A percentile compares a stretch with the other conserved stretches of the same genome.
phyloP scores from a whole-genome alignment of 1,140 invertebrate species.

The Sarcophaga bullata region DNA sequence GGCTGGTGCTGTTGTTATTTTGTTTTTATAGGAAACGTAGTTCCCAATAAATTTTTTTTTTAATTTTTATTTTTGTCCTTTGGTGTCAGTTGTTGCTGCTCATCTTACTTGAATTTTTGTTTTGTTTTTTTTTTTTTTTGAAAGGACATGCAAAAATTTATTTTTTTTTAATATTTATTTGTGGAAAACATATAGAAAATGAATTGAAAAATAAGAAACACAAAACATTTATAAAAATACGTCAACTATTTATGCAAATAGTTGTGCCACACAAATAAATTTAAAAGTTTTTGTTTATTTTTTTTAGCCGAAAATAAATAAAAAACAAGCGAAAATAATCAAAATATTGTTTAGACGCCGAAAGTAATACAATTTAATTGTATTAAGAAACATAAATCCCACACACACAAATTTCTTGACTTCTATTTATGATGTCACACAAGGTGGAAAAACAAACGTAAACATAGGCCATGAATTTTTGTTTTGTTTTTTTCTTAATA shows the following conservation, averaged over 20 bases:
- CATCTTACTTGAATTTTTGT: neutral
- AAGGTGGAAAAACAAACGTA: no score
- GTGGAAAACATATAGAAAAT: neutral
- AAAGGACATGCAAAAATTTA: constrained; percentile 22
- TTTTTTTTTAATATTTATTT: constrained; percentile 38
- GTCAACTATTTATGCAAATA: neutral
- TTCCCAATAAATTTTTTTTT: constrained; percentile 12
- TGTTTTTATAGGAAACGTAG: neutral
- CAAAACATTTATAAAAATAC: neutral
- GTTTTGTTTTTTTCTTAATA: no score
- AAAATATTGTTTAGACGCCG: neutral
- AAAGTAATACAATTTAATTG: no score
- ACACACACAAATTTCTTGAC: no score
- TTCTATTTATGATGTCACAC: no score
- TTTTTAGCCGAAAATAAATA: no score
- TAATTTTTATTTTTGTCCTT: neutral
- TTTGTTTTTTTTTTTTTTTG: neutral
- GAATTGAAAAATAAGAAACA: neutral
- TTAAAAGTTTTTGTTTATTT: neutral
- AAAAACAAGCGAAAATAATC: neutral
- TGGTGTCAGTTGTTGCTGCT: constrained; percentile 26
- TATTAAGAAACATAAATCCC: no score
- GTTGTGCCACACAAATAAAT: neutral
- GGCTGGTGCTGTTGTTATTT: neutral
- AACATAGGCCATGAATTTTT: no score